Evolutionary conservation across 1,140 invertebrate species (phyloP), one percentile per base, ranked within the genome.

Genomic region (Paralvinella palmiformis): DNA sequence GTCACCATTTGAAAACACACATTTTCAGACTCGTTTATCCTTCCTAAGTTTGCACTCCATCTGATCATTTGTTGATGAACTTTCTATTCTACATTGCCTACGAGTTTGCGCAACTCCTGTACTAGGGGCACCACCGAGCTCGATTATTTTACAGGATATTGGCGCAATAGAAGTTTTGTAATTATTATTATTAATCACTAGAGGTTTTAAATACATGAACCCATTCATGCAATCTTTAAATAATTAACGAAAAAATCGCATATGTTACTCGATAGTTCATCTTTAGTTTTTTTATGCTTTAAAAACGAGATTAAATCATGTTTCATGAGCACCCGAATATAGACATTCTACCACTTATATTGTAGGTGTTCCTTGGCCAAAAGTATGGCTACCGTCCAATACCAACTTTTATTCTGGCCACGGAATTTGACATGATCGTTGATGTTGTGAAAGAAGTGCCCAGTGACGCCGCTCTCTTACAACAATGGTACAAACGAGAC

Each of bases 351-450:
- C 22, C 13, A 7, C 56, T 6, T 58, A 13, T 58, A 29, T 58
- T 60, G 20, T 59, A 64, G 63, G 45, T 61, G 13, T 68, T 65
- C 32, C 59, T 64, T n/a, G 67, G 63, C 31, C 68, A 69, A 48
- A 66, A 97, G 77, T 96, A 97, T 77, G 94, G 94, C 7, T 97
- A 96, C 74, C 85, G 94, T 15, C 93, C 94, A 94, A 96, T 70
- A 92, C 93, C 6, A 94, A 92, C 0, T 91, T 92, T 73, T 31
- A 92, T 97, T 37, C 77, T 94, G 0, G 91, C 52, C 33, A 64
- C 22, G 0, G 95, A 98, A 74, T 83, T 98, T 52, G 89, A 91
- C 65, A 83, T 94, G 83, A 82, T 99, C 15, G 85, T 89, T 41
- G 88, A 91, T 41, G 90, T 92, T 68, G 79, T 94, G 7, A 86